Evolutionary conservation across 2,888 invertebrate species (phyloP).

Genomic region (Spilarctia lutea): DNA sequence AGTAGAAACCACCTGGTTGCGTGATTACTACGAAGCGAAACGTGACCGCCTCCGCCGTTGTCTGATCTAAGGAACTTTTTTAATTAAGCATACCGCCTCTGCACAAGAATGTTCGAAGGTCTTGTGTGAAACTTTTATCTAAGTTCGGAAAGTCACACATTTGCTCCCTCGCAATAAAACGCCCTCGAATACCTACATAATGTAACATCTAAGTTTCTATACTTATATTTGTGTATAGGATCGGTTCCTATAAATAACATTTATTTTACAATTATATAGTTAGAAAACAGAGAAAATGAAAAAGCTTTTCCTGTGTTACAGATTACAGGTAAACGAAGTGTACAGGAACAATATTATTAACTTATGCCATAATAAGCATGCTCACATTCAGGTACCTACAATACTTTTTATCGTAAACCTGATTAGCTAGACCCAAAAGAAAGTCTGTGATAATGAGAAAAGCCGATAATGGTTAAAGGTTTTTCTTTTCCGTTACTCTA

Average conservation of each 20-base stretch:
- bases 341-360: neutral
- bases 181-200: neutral
- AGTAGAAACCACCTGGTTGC: conserved; percentile 8
- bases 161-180: neutral
- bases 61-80: conserved; percentile 16
- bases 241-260: neutral
- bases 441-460: neutral
- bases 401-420: neutral
- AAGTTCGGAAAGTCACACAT: conserved; percentile 8
- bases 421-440: neutral
- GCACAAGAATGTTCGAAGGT: conserved; percentile 11
- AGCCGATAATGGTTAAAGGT: neutral
- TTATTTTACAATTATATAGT: neutral
- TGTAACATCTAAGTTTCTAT: neutral
- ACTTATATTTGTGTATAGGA: neutral
- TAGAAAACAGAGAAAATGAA: neutral
- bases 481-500: neutral
- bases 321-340: neutral
- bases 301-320: neutral
- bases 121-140: conserved; percentile 10
- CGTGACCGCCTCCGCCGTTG: conserved; percentile 16
- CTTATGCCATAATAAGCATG: neutral
- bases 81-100: conserved; percentile 10
- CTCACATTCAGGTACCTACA: neutral
- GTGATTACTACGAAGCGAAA: conserved; percentile 1